Evolutionary conservation across 2,113 vertebrate species (phyloP), one percentile per base, ranked within the genome.

Genomic region (Hippopotamus amphibius): DNA sequence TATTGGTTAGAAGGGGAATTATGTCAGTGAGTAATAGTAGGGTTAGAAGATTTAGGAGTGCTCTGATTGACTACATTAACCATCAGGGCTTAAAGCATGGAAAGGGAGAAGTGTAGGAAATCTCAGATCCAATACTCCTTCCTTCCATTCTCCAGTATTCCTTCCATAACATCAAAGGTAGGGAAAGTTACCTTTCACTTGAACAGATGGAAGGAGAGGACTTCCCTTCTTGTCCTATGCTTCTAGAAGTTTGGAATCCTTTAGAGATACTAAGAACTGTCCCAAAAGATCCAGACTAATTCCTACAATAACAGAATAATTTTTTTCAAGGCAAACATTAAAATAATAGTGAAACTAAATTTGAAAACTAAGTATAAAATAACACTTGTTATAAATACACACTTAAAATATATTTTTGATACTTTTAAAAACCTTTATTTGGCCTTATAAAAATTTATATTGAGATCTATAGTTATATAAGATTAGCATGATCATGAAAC

Each of bases 301-400:
- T 96, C 28, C 14, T 15, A 94, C 11, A 92, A 71, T 33, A 61
- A 71, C 3, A 96, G 37, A 55, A 41, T 24, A 83, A 37, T 24
- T 71, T n/a, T 63, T 46, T 95, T 83, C 19, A 89, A 66, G 74
- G 21, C 33, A 92, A 95, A 95, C 19, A 89, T 57, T 65, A 95
- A 74, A n/a, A 65, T 65, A 79, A 68, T 14, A 88, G 16, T 81
- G 48, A 22, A 79, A 48, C 30, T 14, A 66, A 46, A 90, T 74
- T 59, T 68, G 48, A 84, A 93, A 48, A 4, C 7, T 55, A 50
- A 50, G 80, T 85, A 41, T 65, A 93, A 85, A 88, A 48, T 66
- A 50, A 37, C 22, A 59, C n/a, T 93, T 55, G 71, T 74, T 71
- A 77, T 48, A 72, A 74, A 63, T 50, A 57, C 1, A 65, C 59